phyloP scores from a whole-genome alignment of 2,888 invertebrate genomes.

The Dicyrtomina minuta region DNA sequence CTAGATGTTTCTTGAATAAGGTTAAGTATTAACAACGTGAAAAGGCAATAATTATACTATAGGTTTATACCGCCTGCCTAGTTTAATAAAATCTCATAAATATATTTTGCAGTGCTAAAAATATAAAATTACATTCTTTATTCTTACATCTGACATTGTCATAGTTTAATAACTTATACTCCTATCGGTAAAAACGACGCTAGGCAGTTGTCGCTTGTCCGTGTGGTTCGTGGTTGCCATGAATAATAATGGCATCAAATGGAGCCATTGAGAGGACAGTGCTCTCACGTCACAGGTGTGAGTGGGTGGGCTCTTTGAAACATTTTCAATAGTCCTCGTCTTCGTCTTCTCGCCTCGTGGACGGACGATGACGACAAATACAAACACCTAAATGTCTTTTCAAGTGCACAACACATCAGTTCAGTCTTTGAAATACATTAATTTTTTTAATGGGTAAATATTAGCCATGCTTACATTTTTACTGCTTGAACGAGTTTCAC shows the following conservation, averaged over 20 bases:
- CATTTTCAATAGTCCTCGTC: conserved; percentile 21
- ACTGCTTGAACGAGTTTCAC: conserved; percentile 10
- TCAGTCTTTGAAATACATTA: conserved; percentile 20
- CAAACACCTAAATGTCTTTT: conserved; percentile 19
- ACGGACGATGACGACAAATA: not conserved
- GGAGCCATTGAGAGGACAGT: conserved; percentile 17
- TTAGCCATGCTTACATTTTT: conserved; percentile 20
- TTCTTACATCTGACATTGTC: no score
- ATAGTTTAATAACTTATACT: no score
- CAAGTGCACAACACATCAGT: conserved; percentile 16
- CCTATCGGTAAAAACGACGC: no score
- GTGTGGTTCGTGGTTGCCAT: not conserved
- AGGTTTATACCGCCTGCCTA: no score
- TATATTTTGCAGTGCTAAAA: no score
- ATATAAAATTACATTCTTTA: no score
- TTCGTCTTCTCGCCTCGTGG: conserved; percentile 16
- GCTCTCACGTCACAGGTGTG: conserved; percentile 3
- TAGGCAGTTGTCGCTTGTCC: not conserved
- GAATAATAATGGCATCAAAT: conserved; percentile 5
- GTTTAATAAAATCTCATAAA: no score
- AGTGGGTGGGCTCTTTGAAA: conserved; percentile 18
- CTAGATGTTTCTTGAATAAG: no score
- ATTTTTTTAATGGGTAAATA: conserved; percentile 24
- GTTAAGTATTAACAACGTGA: no score
- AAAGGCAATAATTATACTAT: no score